Evolutionary conservation across 2,797 vertebrate genomes (phyloP), one percentile per base, ranked within the genome.

Genomic region (Brachymystax lenok): DNA sequence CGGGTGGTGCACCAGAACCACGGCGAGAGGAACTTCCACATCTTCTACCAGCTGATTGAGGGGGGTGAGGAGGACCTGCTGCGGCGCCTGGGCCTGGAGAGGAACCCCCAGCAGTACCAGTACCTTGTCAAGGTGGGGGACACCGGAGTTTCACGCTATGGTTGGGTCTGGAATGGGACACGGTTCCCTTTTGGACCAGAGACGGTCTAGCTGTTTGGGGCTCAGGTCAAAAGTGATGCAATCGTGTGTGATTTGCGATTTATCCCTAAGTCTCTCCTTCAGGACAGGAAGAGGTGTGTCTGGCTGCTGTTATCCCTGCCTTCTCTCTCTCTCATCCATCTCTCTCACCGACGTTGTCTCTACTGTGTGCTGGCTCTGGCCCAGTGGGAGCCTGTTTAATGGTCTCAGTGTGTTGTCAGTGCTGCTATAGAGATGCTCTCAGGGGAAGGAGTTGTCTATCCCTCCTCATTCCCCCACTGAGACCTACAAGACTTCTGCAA

Each of bases 31-130:
- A 99, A 99, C 93, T 99, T 99, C 92, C 98, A 99, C 85, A 95
- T 99, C 84, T 99, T 99, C 92, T 99, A 99, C 88, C 98, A 99
- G 91, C 92, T 99, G 75, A 94, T 99, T 5, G 98, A 99, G 63
- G 98, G 98, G 0, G 97, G 96, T 0, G 97, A 99, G 73, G 98
- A 99, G 71, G 97, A 99, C 74, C 92, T 97, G 2, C 94, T 99
- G 74, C 90, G 97, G 5, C 92, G 95, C n/a, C 93, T 99, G 78
- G 98, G 98, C 33, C 92, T 99, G 12, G 98, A 99, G 82, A 96
- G 96, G 86, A 99, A 92, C 87, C 85, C 97, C 0, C 98, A 98
- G 77, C 97, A 96, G 91, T 99, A 99, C 91, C 95, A 97, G 84
- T 99, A 95, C 87, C 92, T 99, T 50, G 94, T 99, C 52, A 99